These are phyloP conservation scores for Drosophila jambulina DNA, from an alignment of 1,140 invertebrate species.

Conservation along the genomic window DNA sequence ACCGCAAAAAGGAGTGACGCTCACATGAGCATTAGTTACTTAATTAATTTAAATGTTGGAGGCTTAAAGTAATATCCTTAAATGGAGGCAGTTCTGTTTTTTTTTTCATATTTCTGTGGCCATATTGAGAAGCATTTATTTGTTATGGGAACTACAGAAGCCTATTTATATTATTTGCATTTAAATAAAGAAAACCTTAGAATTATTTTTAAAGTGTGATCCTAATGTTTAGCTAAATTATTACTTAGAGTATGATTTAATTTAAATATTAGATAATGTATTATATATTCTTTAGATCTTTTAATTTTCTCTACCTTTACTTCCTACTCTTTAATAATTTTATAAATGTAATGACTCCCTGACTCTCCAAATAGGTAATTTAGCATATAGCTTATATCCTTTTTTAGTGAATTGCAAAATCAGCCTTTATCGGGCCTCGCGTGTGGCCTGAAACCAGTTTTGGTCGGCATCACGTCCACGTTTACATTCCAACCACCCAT, in stretches of 20 bases:
- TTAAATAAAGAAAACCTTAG: not conserved
- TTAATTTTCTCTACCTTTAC: not conserved
- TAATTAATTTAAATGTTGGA: conserved; percentile 15
- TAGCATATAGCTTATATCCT: conserved; percentile 19
- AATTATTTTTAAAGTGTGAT: not conserved
- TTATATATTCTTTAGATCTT: not conserved
- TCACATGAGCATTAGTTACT: conserved; percentile 24
- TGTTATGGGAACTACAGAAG: not conserved
- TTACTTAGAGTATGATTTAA: no score
- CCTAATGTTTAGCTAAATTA: not conserved
- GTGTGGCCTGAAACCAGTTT: conserved; percentile 49
- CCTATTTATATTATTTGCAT: not conserved
- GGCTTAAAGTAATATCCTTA: not conserved
- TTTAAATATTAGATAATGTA: not conserved
- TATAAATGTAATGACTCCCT: not conserved
- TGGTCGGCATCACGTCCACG: conserved; percentile 6
- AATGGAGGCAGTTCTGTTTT: not conserved
- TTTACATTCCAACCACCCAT: conserved; percentile 34
- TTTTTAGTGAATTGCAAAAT: conserved; percentile 31
- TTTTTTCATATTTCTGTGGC: not conserved
- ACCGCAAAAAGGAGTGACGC: conserved; percentile 16
- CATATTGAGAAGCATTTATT: not conserved
- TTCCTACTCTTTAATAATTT: not conserved
- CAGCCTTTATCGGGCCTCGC: conserved; percentile 40
- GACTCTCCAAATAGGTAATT: not conserved